These are phyloP conservation scores for Baryphthengus martii DNA, from an alignment of 2,113 vertebrate genomes.

Conservation along the genomic window DNA sequence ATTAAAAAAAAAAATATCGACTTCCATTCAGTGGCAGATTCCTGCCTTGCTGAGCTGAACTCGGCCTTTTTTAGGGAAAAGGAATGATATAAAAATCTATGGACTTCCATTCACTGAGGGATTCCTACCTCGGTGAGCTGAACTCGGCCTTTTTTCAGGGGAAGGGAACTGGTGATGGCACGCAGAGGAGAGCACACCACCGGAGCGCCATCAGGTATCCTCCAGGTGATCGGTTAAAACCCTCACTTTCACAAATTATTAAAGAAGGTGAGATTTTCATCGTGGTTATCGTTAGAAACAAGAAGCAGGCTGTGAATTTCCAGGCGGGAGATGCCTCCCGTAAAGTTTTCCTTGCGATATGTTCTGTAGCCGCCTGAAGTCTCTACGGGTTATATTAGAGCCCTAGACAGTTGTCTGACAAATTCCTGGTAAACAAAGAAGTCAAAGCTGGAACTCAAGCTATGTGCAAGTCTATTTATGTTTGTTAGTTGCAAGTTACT, in stretches of 20 bases:
- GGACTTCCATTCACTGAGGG: rapidly evolving
- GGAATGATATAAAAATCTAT: rapidly evolving
- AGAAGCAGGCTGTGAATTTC: background rate
- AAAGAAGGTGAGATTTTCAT: rapidly evolving
- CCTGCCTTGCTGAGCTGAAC: too few relatives aligned
- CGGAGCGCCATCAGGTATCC: too few relatives aligned
- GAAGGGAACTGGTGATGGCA: rapidly evolving
- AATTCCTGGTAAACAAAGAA: constrained; percentile 39
- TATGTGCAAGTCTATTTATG: constrained; percentile 16
- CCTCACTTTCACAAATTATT: rapidly evolving
- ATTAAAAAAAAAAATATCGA: too few relatives aligned
- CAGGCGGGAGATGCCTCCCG: background rate
- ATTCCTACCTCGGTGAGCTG: rapidly evolving
- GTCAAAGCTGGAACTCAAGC: constrained; percentile 29
- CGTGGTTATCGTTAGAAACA: rapidly evolving
- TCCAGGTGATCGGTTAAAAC: too few relatives aligned
- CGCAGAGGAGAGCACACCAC: rapidly evolving
- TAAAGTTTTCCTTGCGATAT: background rate
- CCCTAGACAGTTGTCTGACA: constrained; percentile 1
- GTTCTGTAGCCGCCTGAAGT: background rate
- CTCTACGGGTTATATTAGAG: background rate
- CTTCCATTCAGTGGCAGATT: too few relatives aligned
- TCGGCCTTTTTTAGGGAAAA: too few relatives aligned
- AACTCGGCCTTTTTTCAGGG: background rate
- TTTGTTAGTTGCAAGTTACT: background rate